These are phyloP conservation scores for Diglossa cyanea DNA, from an alignment of 2,797 vertebrate species.

Conservation along the genomic window DNA sequence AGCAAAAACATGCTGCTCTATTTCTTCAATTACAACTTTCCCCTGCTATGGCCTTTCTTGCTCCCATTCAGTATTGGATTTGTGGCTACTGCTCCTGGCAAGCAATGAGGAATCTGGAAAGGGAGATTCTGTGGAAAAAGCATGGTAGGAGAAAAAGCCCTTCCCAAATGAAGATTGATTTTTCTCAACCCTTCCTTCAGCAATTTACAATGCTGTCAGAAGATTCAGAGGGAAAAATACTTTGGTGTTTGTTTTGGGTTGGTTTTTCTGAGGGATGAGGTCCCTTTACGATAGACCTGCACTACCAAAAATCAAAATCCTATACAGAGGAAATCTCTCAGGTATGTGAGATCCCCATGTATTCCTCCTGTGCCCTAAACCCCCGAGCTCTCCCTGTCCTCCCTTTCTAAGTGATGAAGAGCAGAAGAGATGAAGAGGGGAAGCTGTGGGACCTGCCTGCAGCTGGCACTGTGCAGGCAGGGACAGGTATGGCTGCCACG, in stretches of 20 bases:
- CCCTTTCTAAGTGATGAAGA: background rate
- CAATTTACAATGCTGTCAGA: background rate
- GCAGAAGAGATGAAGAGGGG: background rate
- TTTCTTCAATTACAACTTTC: background rate
- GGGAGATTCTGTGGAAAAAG: background rate
- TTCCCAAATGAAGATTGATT: background rate
- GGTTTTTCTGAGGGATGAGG: background rate
- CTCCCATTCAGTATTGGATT: background rate
- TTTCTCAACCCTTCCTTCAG: background rate
- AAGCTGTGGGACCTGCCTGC: background rate
- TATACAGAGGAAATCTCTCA: background rate
- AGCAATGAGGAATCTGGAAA: background rate
- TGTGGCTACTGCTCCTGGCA: background rate
- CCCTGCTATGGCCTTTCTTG: background rate
- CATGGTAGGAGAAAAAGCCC: background rate
- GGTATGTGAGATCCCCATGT: background rate
- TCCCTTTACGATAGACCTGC: background rate
- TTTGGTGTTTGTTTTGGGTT: background rate
- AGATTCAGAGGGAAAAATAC: background rate
- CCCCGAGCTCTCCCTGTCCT: rapidly evolving
- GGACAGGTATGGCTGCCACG: background rate
- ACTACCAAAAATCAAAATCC: background rate
- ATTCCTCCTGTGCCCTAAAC: background rate
- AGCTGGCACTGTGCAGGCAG: background rate
- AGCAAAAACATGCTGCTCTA: background rate